Base-by-base conservation (phyloP, 2,888 invertebrate genomes). In the Pseudanteris insignis region DNA sequence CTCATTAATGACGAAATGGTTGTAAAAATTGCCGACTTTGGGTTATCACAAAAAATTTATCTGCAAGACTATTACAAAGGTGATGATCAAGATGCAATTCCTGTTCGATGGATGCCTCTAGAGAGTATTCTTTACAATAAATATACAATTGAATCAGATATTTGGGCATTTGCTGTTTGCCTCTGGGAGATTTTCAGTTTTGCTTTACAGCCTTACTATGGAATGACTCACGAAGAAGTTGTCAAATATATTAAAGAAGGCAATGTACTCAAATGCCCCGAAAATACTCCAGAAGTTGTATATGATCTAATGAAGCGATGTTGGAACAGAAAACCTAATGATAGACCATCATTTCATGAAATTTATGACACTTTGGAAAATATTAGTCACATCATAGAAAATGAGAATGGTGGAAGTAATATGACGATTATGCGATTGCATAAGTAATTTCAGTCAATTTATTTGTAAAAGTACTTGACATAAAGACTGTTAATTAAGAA, bases 111-210 rank as follows among this genome's bases (percentile, higher is more conserved):
- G 97, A 96, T 97, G 96, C 96, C 96, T 12, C 83, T 96, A 59
- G 96, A 97, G 81, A 93, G 96, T 81, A 96, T 97, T 78, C 84
- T 96, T 44, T 96, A 95, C 79, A 96, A 96, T 81, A 95, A 95
- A 80, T 97, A 96, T 81, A 96, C 96, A 8, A 86, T 93, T 61
- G 95, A 96, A 79, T 94, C 96, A 7, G 97, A 97, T 82, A 94
- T 97, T 1, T 97, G 96, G 96, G 96, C 96, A 8, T 97, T 91
- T 82, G 97, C 96, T 41, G 94, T 97, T 10, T 92, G 94, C 74
- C 83, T 96, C 30, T 97, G 96, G 96, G 97, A 97, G 82, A 93
- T 96, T 75, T 96, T 96, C 81, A 92, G 95, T 34, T 96, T 94
- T 81, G 96, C 96, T 13, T 83, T 96, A 61, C 96, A 97, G 81